A percentile compares a stretch with the other conserved stretches of the same genome.
Conservation (phyloP, 2,113 vertebrate genomes). For the Corythoichthys haematopterus region DNA sequence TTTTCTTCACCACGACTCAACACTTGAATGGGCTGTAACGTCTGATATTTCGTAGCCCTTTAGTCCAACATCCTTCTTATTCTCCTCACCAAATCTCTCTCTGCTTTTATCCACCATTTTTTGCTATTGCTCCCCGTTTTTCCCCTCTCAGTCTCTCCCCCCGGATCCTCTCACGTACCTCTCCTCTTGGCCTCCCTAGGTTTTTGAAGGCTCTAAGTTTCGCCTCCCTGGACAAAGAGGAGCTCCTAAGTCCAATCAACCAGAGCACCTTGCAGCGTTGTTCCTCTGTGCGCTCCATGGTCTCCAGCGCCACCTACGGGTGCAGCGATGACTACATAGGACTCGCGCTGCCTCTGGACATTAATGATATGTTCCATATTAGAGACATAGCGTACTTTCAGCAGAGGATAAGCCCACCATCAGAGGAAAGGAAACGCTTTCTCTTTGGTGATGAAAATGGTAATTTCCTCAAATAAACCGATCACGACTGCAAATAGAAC, state of each 20-base stretch:
- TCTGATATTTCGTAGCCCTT: neutral
- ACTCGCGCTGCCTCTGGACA: conserved; percentile 89
- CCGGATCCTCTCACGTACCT: conserved; percentile 62
- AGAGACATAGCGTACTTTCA: conserved; percentile 90
- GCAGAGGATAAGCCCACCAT: conserved; percentile 83
- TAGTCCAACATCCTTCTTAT: neutral
- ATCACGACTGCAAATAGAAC: neutral
- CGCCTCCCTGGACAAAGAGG: conserved; percentile 96
- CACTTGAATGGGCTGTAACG: neutral
- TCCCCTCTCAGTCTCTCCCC: conserved; percentile 54
- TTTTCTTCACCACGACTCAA: neutral
- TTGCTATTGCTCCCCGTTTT: conserved; percentile 30
- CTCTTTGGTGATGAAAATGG: conserved; percentile 80
- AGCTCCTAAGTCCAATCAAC: conserved; percentile 94
- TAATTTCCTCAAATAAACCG: conserved; percentile 17
- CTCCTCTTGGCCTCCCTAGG: conserved; percentile 72
- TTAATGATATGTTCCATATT: conserved; percentile 95
- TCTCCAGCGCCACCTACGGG: conserved; percentile 87
- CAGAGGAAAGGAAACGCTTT: conserved; percentile 81
- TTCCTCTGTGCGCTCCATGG: conserved; percentile 95
- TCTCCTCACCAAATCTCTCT: conserved; percentile 19
- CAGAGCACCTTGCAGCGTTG: conserved; percentile 94
- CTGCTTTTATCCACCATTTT: conserved; percentile 37
- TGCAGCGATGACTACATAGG: conserved; percentile 93
- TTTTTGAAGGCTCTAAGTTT: conserved; percentile 98